Evolutionary conservation across 2,113 vertebrate genomes (phyloP).

Genomic region (Aviceda subcristata): DNA sequence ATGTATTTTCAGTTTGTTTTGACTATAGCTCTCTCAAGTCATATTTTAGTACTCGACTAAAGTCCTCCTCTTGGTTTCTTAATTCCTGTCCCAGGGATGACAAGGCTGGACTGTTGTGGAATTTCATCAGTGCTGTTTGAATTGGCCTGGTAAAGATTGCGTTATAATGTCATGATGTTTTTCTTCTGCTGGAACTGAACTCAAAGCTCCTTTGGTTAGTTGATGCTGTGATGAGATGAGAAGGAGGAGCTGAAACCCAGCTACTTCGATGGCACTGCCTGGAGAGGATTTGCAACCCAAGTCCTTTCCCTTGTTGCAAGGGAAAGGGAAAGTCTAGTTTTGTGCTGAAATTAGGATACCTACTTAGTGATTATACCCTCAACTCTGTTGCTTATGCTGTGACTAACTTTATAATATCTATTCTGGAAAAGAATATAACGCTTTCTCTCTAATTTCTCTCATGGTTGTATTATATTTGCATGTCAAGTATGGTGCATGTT

Average conservation of each 20-base stretch:
- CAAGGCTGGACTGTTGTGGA: not conserved
- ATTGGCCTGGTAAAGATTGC: not conserved
- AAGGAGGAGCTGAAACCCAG: not conserved
- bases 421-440: not conserved
- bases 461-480: not conserved
- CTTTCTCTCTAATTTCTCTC: not conserved
- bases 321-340: not conserved
- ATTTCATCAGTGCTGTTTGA: not conserved
- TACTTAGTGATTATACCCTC: not conserved
- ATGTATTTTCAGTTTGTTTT: not conserved
- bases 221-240: not conserved
- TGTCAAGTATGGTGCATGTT: not conserved
- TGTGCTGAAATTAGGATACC: not conserved
- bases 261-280: not conserved
- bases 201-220: not conserved
- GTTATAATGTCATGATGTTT: not conserved
- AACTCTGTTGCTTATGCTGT: not conserved
- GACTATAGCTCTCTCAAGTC: not conserved
- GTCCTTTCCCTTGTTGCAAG: not conserved
- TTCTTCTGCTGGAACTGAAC: not conserved
- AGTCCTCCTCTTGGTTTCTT: not conserved
- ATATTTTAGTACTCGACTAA: not conserved
- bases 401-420: not conserved
- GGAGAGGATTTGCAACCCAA: not conserved
- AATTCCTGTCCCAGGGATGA: not conserved